Percentiles rank a stretch among this genome's conserved stretches.
These are phyloP conservation scores for Arion vulgaris DNA, from an alignment of 1,140 invertebrate genomes.

Conservation along the genomic window DNA sequence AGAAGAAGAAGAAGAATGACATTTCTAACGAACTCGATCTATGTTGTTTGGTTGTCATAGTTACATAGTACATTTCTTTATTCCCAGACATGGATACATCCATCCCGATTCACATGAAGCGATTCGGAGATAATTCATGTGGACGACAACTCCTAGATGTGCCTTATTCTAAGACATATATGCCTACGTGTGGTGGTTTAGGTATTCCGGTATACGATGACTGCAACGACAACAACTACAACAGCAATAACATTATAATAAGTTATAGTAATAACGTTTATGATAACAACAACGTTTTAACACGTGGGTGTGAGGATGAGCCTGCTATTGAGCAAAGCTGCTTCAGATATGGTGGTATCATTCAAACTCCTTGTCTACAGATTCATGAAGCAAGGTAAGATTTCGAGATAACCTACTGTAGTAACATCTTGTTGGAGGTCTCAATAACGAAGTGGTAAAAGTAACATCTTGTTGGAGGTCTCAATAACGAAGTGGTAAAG, in stretches of 20 bases:
- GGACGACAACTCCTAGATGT: not conserved
- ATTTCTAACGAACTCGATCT: too few species aligned
- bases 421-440: too few species aligned
- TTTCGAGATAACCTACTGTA: too few species aligned
- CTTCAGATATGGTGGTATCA: not conserved
- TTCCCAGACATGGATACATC: not conserved
- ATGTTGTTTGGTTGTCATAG: too few species aligned
- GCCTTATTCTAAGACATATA: not conserved
- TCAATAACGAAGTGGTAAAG: too few species aligned
- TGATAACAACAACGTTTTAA: not conserved
- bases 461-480: too few species aligned
- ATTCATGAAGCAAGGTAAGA: not conserved
- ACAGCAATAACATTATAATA: not conserved
- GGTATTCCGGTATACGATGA: not conserved
- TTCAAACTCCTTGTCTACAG: not conserved
- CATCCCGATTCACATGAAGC: not conserved
- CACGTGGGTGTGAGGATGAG: not conserved
- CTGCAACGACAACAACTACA: not conserved
- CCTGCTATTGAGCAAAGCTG: not conserved
- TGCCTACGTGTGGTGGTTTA: not conserved
- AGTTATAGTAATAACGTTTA: not conserved
- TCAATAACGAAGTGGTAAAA: too few species aligned
- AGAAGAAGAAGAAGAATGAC: too few species aligned
- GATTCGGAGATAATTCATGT: not conserved
- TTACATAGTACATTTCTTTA: not conserved